These are phyloP conservation scores for Epinephelus cyanopodus DNA, from an alignment of 2,113 vertebrate genomes.

Conservation along the genomic window DNA sequence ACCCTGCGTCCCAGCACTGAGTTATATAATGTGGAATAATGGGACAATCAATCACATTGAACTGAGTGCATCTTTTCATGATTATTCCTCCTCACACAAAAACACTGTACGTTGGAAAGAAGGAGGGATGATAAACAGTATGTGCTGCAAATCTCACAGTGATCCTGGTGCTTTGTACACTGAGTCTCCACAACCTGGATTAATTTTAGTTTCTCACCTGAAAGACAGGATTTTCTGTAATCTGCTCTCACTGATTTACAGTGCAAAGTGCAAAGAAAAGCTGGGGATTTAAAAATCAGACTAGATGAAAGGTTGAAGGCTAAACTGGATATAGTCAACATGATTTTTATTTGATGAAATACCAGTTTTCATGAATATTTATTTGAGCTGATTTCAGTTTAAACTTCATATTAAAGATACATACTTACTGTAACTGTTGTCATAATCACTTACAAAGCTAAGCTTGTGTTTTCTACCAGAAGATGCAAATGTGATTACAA, in stretches of 20 bases:
- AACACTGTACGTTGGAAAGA: not conserved
- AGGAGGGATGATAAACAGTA: not conserved
- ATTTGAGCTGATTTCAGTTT: not conserved
- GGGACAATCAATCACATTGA: not conserved
- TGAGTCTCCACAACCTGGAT: not conserved
- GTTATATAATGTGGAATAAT: constrained; percentile 28
- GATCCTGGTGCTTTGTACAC: not conserved
- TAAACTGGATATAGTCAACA: not conserved
- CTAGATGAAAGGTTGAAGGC: constrained; percentile 11
- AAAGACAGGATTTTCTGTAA: constrained; percentile 20
- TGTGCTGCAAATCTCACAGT: not conserved
- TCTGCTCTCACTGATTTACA: constrained; percentile 10
- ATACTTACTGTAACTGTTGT: too few relatives aligned
- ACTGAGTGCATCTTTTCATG: not conserved
- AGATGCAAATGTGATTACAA: not conserved
- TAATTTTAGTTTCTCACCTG: constrained; percentile 39
- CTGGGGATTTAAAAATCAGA: not conserved
- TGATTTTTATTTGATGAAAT: not conserved
- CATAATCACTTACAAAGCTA: not conserved
- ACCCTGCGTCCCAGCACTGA: not conserved
- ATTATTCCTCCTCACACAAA: not conserved
- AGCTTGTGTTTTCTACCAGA: not conserved
- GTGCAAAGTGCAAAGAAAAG: constrained; percentile 2
- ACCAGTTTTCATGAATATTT: not conserved
- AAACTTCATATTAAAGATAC: not conserved